Conservation (phyloP, 2,888 invertebrate species). For the Oxytorus armatus region DNA sequence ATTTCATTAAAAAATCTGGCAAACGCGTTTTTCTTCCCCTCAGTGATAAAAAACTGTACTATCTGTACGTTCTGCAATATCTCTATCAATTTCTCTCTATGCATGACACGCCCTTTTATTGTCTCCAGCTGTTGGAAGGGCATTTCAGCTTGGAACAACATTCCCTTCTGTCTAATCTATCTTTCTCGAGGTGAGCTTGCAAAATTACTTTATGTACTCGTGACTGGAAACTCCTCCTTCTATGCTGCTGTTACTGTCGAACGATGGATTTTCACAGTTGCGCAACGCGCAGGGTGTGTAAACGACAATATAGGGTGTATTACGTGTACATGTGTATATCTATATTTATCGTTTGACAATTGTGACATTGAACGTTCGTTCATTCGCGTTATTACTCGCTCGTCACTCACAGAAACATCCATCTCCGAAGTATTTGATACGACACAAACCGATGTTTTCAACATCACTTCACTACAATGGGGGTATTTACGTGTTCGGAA, state of each 20-base stretch:
- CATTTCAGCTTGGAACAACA: not conserved
- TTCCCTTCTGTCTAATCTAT: not conserved
- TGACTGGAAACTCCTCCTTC: not conserved
- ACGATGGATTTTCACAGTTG: conserved; percentile 36
- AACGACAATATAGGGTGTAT: conserved; percentile 31
- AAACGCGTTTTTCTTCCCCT: too few relatives aligned
- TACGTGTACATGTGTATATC: not conserved
- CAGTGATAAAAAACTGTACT: not conserved
- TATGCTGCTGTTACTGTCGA: conserved; percentile 17
- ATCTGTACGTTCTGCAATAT: not conserved
- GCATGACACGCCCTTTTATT: conserved; percentile 2
- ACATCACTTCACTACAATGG: too few relatives aligned
- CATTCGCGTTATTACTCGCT: conserved; percentile 41
- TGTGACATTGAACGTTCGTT: conserved; percentile 43
- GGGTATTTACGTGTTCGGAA: too few relatives aligned
- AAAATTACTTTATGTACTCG: conserved; percentile 36
- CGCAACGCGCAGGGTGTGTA: conserved; percentile 2
- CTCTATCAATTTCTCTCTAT: not conserved
- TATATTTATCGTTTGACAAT: conserved; percentile 14
- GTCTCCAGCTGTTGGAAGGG: conserved; percentile 29
- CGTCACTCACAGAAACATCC: conserved; percentile 35
- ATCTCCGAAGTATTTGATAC: conserved; percentile 22
- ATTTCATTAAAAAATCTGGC: too few relatives aligned
- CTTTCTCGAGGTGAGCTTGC: conserved; percentile 33
- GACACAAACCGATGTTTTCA: too few relatives aligned